Base-by-base conservation (phyloP, 2,797 vertebrate species). In the Aplochiton taeniatus region DNA sequence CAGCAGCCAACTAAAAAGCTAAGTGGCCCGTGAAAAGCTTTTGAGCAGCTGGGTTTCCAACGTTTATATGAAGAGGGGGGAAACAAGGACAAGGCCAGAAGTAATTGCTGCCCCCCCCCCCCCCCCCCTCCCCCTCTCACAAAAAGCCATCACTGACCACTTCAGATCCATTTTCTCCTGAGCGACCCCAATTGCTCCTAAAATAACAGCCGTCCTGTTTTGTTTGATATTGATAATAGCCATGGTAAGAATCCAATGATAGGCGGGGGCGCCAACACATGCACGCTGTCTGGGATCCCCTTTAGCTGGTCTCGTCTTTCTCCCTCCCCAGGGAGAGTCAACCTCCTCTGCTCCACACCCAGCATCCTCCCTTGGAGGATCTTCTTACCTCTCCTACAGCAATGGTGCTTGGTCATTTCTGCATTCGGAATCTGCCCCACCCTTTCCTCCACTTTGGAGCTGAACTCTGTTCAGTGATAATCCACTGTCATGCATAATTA, bases 241-340 rank as follows among this genome's bases (percentile, higher is more conserved):
- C 63, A 31, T 55, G 56, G 67, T 69, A 46, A 69, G 83, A 80
- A 73, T 87, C 77, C 47, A 66, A 82, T 81, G 78, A 83, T 73
- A 77, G 68, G 31, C 58, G 17, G 50, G 83, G 81, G 77, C 62
- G 61, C 70, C 66, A 5, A 63, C 65, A 16, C 56, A 66, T 63
- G 63, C 61, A 77, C 57, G 60, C 71, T 1, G 45, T 69, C 74
- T 71, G 69, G 41, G 42, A 76, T 50, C 63, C 61, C n/a, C 50
- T 72, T 44, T 53, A 60, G 63, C 49, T 75, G 65, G 85, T 76
- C 72, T 70, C 19, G 56, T 74, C 72, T 76, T 62, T 63, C 60
- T 31, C 68, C 64, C 4, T 82, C 79, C 78, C 79, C 41, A 0
- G 78, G 69, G 78, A 58, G 16, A 45, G 63, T 64, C 66, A 11